These are phyloP conservation scores for Platerodrilus igneus DNA, from an alignment of 2,888 invertebrate genomes.

Conservation along the genomic window DNA sequence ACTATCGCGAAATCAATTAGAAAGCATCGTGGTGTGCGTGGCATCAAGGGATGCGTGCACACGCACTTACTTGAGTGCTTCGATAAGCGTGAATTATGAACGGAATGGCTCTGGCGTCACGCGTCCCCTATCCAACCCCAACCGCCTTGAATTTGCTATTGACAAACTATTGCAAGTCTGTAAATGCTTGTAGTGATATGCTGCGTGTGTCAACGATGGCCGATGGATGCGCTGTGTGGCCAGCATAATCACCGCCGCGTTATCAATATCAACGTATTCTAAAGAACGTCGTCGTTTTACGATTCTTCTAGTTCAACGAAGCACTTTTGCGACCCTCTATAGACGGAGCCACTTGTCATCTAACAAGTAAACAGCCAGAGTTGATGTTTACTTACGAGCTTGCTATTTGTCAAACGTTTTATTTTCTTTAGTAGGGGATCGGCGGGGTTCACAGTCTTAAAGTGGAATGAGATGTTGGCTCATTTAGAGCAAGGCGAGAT, in stretches of 20 bases:
- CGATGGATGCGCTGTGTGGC: no score
- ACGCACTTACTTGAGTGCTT: conserved; percentile 22
- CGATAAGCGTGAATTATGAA: conserved; percentile 35
- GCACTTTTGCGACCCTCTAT: conserved; percentile 30
- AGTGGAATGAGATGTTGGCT: conserved; percentile 26
- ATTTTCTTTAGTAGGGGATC: conserved; percentile 44
- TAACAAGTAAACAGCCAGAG: conserved; percentile 42
- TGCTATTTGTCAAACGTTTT: conserved; percentile 49
- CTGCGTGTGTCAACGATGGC: conserved; percentile 45
- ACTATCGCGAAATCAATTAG: conserved; percentile 29
- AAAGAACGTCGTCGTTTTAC: no score
- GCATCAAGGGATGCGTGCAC: conserved; percentile 21
- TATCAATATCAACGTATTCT: no score
- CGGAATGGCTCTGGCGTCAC: conserved; percentile 33
- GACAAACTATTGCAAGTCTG: conserved; percentile 44
- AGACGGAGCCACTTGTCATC: conserved; percentile 45
- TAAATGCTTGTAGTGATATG: conserved; percentile 41
- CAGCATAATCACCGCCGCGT: no score
- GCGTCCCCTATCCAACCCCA: conserved; percentile 34
- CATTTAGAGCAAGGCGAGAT: conserved; percentile 37
- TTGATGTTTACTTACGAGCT: conserved; percentile 46
- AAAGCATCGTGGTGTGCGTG: conserved; percentile 21
- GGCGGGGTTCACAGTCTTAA: conserved; percentile 35
- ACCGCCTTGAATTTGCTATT: conserved; percentile 42
- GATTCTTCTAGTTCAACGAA: conserved; percentile 39